Conservation (phyloP, 2,888 invertebrate genomes). For the Azorinus chamasolen region DNA sequence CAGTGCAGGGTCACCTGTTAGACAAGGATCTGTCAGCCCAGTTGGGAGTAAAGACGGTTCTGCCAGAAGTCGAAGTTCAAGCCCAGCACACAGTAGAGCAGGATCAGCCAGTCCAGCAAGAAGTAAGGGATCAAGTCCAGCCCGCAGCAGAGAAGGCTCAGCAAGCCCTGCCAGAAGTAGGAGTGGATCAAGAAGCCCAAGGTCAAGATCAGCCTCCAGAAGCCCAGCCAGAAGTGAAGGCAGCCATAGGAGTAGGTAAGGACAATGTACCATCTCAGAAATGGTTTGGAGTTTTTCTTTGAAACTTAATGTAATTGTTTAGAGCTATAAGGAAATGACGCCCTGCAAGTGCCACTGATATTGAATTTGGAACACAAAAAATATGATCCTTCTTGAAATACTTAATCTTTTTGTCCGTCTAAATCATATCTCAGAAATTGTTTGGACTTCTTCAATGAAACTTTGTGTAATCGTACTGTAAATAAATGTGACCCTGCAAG, state of each 20-base stretch:
- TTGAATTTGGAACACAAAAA: too few relatives aligned
- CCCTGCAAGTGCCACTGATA: too few relatives aligned
- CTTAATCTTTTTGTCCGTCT: too few relatives aligned
- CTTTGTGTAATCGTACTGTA: too few relatives aligned
- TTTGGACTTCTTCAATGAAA: too few relatives aligned
- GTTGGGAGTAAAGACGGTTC: constrained; percentile 50
- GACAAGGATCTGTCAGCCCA: constrained; percentile 47
- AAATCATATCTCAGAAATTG: too few relatives aligned
- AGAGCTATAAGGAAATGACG: too few relatives aligned
- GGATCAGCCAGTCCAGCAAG: constrained; percentile 48
- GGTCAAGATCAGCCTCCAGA: constrained; percentile 52
- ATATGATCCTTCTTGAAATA: too few relatives aligned
- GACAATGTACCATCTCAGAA: not conserved
- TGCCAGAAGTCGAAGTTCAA: constrained; percentile 50
- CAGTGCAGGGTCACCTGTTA: constrained; percentile 38
- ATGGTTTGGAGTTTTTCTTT: too few relatives aligned
- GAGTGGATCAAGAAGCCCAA: constrained; percentile 52
- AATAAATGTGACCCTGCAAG: too few relatives aligned
- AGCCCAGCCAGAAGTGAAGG: constrained; percentile 51
- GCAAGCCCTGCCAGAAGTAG: constrained; percentile 53
- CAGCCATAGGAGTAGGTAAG: constrained; percentile 46
- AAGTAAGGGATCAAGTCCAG: constrained; percentile 48
- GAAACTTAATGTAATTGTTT: too few relatives aligned
- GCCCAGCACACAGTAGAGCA: constrained; percentile 46
- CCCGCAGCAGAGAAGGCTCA: constrained; percentile 50